Base-by-base conservation (phyloP, 2,888 invertebrate genomes). In the Gisinianus flammeolus region DNA sequence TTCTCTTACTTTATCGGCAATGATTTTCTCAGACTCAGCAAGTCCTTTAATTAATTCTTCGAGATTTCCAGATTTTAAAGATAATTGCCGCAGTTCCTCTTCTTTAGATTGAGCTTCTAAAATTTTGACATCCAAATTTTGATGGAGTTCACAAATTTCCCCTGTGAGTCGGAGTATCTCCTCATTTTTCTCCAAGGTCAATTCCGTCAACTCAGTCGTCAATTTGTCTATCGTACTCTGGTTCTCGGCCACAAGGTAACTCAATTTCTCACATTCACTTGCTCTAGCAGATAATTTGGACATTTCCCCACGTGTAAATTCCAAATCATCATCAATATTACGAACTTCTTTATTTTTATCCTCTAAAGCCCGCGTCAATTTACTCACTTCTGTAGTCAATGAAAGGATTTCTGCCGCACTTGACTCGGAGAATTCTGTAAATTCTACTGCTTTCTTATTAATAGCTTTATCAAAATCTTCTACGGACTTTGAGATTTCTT, bases 401-500 rank as follows among this genome's bases (percentile, higher is more conserved):
- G 4, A 6, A 6, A 19, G 6, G n/a, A 56, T 22, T n/a, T n/a
- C 56, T 10, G 4, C n/a, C 10, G 19, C n/a, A 22, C 24, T 19
- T n/a, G 19, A 19, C 24, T 19, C 56, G 19, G 24, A 19, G n/a
- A 56, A 56, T 22, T 19, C 10, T 10, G 56, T 19, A 26, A 44
- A 28, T 12, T 76, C 69, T 54, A 68, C 68, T 33, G 67, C 68
- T 30, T 76, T 76, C n/a, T 69, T 76, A 24, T 52, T 44, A 22
- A 76, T 68, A 8, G 76, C 67, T 4, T 16, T 24, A 33, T 76
- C 76, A 24, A 76, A 76, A 24, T 76, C 76, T 6, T 35, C 19
- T 16, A 76, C 76, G 1, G 76, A 67, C 5, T n/a, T 68, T 12
- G 68, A n/a, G n/a, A 76, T 56, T 24, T 89, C 89, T 5, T 76